phyloP scores from a whole-genome alignment of 37 sponge, comb jelly and placozoan species.

The Tethya wilhelma region DNA sequence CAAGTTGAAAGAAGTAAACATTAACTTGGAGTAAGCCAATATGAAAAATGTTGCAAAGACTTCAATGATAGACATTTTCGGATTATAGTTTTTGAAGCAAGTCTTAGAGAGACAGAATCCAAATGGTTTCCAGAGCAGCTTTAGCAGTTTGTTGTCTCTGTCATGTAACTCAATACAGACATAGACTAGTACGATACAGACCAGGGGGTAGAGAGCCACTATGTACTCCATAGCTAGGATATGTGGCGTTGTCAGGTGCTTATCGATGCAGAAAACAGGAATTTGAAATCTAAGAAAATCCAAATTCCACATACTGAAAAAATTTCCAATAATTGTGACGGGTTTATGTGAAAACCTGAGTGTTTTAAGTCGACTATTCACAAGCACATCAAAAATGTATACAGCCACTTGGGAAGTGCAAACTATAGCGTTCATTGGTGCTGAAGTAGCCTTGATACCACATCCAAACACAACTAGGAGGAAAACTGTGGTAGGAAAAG shows the following conservation, averaged over 20 bases:
- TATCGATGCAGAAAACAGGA: slow-evolving; percentile 9
- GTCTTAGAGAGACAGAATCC: background rate
- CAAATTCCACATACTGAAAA: slow-evolving; percentile 9
- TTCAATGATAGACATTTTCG: slow-evolving; percentile 27
- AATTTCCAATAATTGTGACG: background rate
- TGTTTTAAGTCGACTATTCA: background rate
- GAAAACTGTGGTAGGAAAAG: slow-evolving; percentile 46
- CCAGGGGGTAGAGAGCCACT: slow-evolving; percentile 48
- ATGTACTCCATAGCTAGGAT: slow-evolving; percentile 27
- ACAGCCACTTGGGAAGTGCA: slow-evolving; percentile 41
- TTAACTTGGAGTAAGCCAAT: slow-evolving; percentile 64
- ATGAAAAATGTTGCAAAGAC: slow-evolving; percentile 65
- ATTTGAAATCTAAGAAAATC: slow-evolving; percentile 20
- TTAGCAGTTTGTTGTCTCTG: background rate
- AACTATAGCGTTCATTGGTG: slow-evolving; percentile 57
- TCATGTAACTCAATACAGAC: slow-evolving; percentile 12
- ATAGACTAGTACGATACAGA: slow-evolving; percentile 15
- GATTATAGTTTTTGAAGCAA: slow-evolving; percentile 11
- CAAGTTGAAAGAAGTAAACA: background rate
- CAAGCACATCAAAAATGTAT: background rate
- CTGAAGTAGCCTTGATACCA: slow-evolving; percentile 38
- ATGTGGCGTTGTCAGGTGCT: background rate
- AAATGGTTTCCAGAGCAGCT: slow-evolving; percentile 14
- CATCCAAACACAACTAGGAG: slow-evolving; percentile 54
- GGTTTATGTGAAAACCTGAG: no score